Evolutionary conservation across 2,113 vertebrate species (phyloP).

Genomic region (Circaetus gallicus): DNA sequence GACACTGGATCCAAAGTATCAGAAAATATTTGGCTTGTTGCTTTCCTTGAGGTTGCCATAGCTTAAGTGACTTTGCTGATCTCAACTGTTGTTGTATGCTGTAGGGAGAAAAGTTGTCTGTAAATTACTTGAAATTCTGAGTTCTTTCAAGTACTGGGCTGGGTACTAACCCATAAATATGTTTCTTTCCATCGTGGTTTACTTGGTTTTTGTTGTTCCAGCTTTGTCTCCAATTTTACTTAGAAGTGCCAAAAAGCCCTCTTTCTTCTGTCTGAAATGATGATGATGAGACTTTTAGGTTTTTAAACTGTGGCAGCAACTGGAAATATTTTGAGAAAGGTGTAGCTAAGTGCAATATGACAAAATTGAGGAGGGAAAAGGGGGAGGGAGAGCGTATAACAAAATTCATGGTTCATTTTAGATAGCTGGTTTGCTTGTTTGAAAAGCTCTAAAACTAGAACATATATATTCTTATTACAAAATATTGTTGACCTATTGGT

Average conservation of each 20-base stretch:
- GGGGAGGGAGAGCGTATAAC: not conserved
- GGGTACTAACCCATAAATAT: not conserved
- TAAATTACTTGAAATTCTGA: not conserved
- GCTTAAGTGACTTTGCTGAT: not conserved
- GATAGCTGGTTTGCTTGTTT: not conserved
- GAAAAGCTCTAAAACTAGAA: not conserved
- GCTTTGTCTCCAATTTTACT: not conserved
- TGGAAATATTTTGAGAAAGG: constrained; percentile 6
- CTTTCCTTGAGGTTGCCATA: not conserved
- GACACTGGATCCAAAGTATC: not conserved
- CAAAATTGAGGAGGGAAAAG: not conserved
- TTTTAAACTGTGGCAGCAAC: not conserved
- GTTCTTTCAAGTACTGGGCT: not conserved
- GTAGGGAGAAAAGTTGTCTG: not conserved
- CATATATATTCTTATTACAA: not conserved
- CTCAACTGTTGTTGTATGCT: not conserved
- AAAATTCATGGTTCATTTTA: not conserved
- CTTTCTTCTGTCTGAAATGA: constrained; percentile 17
- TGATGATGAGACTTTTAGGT: not conserved
- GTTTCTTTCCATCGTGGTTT: not conserved
- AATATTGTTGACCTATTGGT: not conserved
- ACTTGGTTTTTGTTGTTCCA: not conserved
- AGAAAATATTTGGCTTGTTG: not conserved
- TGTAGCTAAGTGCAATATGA: not conserved
- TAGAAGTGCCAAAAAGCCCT: constrained; percentile 17